Percentiles rank a stretch among this genome's conserved stretches.
These are phyloP conservation scores for Orchesella cincta DNA, from an alignment of 1,140 invertebrate species.

Conservation along the genomic window DNA sequence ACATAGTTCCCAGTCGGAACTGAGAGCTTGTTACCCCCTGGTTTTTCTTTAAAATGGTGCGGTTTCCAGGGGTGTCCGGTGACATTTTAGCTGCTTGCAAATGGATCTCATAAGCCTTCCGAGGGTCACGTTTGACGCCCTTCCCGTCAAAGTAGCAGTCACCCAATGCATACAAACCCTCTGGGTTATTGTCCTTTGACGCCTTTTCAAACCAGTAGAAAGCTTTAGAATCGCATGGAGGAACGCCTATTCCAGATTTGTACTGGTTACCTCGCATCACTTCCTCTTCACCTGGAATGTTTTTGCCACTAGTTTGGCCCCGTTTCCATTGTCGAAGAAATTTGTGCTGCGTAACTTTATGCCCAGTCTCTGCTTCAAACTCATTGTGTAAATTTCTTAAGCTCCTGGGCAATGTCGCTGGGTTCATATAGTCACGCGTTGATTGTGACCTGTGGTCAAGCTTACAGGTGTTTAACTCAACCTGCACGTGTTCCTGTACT, in stretches of 20 bases:
- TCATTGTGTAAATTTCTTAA: neutral
- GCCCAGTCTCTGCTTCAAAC: neutral
- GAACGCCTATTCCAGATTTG: neutral
- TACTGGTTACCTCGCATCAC: neutral
- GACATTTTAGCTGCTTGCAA: neutral
- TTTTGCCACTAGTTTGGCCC: too few species aligned
- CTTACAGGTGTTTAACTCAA: neutral
- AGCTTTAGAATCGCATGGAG: neutral
- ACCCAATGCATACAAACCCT: constrained; percentile 26
- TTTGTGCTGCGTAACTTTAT: neutral
- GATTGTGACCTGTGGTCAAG: neutral
- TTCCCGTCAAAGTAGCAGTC: neutral
- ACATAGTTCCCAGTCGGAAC: neutral
- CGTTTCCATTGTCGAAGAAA: too few species aligned
- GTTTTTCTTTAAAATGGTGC: too few species aligned
- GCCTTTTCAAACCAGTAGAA: neutral
- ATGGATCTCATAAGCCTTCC: neutral
- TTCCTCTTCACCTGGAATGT: neutral
- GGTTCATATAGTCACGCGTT: neutral
- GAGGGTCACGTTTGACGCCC: constrained; percentile 16
- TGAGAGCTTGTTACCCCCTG: too few species aligned
- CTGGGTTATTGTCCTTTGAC: neutral
- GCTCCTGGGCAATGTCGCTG: neutral
- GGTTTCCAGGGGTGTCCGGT: too few species aligned
- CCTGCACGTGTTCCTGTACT: neutral